phyloP scores from a whole-genome alignment of 2,113 vertebrate genomes.

The Caracal caracal region DNA sequence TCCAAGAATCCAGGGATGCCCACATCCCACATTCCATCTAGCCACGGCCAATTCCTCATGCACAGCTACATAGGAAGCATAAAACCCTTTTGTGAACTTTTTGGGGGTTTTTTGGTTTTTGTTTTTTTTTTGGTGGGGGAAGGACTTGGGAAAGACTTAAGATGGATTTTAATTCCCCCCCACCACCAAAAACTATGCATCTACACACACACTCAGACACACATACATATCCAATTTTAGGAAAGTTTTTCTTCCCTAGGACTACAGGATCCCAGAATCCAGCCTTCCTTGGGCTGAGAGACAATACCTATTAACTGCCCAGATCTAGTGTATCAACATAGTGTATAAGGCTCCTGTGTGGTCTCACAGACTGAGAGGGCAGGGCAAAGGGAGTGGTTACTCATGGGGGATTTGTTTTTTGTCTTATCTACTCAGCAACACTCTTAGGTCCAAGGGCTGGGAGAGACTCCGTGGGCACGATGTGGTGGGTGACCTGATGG shows the following conservation, averaged over 20 bases:
- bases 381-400: not conserved
- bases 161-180: not conserved
- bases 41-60: not conserved
- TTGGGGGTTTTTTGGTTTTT: not conserved
- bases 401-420: not conserved
- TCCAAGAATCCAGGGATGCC: not conserved
- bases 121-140: not conserved
- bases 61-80: not conserved
- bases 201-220: not conserved
- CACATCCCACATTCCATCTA: not conserved
- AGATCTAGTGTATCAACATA: not conserved
- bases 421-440: slow-evolving; percentile 82
- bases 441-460: slow-evolving; percentile 78
- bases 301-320: not conserved
- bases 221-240: not conserved
- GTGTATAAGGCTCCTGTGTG: not conserved
- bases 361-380: not conserved
- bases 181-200: not conserved
- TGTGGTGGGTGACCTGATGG: slow-evolving; percentile 96
- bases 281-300: not conserved
- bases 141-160: not conserved
- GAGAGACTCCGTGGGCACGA: slow-evolving; percentile 79
- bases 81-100: not conserved
- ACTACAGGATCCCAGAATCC: slow-evolving; percentile 22
- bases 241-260: not conserved